Evolutionary conservation across 2,797 vertebrate genomes (phyloP).

Genomic region (Phoxinus dragarum): DNA sequence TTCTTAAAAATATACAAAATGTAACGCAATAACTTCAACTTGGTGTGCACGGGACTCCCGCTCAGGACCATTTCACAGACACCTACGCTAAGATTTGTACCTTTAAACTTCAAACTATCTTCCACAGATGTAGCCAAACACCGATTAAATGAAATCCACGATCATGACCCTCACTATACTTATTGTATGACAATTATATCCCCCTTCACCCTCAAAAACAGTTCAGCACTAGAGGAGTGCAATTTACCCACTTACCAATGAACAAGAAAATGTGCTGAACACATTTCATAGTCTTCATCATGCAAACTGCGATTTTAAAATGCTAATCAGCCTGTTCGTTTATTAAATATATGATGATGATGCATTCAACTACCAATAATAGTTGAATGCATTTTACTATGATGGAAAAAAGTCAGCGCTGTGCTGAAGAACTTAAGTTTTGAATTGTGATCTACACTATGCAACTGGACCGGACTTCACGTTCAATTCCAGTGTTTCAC

Average conservation of each 20-base stretch:
- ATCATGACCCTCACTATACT: slow-evolving; percentile 52
- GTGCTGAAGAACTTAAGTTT: slow-evolving; percentile 1
- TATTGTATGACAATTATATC: slow-evolving; percentile 1
- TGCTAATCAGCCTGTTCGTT: not conserved
- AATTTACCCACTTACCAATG: slow-evolving; percentile 13
- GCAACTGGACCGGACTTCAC: slow-evolving; percentile 40
- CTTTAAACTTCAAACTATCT: slow-evolving; percentile 81
- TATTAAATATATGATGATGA: not conserved
- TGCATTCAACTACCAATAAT: slow-evolving; percentile 2
- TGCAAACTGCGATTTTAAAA: slow-evolving; percentile 10
- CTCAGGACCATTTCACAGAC: slow-evolving; percentile 51
- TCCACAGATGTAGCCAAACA: slow-evolving; percentile 84
- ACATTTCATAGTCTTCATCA: not conserved
- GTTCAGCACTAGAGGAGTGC: not conserved
- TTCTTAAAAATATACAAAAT: slow-evolving; percentile 50
- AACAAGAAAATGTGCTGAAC: not conserved
- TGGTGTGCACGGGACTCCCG: slow-evolving; percentile 28
- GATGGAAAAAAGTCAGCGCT: not conserved
- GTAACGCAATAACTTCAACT: slow-evolving; percentile 9
- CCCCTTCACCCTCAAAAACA: not conserved
- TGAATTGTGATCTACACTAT: not conserved
- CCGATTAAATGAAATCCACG: slow-evolving; percentile 69
- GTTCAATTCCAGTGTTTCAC: slow-evolving; percentile 37
- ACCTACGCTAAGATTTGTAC: slow-evolving; percentile 73
- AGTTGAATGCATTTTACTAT: not conserved